Conservation (phyloP, 2,113 vertebrate species). For the Oncorhynchus tshawytscha region DNA sequence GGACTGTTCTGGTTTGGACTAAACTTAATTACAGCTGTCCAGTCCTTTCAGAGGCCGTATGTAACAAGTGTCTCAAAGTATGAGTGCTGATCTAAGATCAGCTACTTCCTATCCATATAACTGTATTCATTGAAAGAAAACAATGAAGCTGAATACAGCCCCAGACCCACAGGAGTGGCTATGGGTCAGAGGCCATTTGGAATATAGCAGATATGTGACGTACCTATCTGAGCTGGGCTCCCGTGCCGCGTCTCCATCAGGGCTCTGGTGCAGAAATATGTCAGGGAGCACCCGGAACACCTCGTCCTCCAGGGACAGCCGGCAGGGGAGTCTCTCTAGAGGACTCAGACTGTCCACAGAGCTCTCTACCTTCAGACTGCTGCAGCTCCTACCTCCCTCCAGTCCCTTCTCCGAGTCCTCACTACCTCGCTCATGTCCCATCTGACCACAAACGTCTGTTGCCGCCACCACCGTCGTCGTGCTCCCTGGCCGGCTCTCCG, state of each 20-base stretch:
- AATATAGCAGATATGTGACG: background rate
- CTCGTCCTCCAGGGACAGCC: slow-evolving; percentile 23
- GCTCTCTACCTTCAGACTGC: slow-evolving; percentile 3
- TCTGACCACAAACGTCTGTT: slow-evolving; percentile 8
- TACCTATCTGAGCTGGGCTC: slow-evolving; percentile 40
- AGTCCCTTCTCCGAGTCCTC: background rate
- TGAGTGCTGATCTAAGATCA: no score
- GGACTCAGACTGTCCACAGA: slow-evolving; percentile 20
- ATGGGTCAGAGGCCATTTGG: background rate
- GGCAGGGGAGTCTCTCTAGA: background rate
- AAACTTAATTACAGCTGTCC: no score
- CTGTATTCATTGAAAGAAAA: no score
- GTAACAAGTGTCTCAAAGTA: no score
- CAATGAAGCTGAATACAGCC: no score
- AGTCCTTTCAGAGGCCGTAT: no score
- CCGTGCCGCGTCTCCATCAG: slow-evolving; percentile 7
- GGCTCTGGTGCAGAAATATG: slow-evolving; percentile 12
- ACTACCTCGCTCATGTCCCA: background rate
- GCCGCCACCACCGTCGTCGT: background rate
- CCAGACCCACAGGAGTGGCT: no score
- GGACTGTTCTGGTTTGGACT: no score
- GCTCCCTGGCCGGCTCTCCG: slow-evolving; percentile 25
- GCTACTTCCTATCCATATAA: no score
- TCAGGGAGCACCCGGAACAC: slow-evolving; percentile 30
- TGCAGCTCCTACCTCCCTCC: background rate